A percentile compares a stretch with the other conserved stretches of the same genome.
Conservation (phyloP, 1,140 invertebrate species). For the Polypedilum pembai region DNA sequence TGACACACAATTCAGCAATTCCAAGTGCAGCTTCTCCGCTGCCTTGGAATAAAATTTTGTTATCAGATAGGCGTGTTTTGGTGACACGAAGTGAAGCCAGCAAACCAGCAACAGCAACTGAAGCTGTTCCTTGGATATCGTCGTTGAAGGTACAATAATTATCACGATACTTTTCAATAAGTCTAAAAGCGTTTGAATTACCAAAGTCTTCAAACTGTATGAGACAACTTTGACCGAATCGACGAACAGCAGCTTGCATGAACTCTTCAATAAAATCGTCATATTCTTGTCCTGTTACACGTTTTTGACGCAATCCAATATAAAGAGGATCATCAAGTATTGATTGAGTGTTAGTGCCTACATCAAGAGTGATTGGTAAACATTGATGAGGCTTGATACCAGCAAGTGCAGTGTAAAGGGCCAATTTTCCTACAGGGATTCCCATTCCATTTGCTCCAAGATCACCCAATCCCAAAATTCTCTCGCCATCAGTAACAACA, state of each 20-base stretch:
- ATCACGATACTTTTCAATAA: conserved; percentile 77
- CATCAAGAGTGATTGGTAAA: conserved; percentile 82
- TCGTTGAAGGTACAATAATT: conserved; percentile 92
- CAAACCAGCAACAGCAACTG: conserved; percentile 85
- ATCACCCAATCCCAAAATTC: conserved; percentile 88
- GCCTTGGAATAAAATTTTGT: conserved; percentile 85
- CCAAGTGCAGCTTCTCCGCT: conserved; percentile 84
- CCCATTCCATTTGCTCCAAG: conserved; percentile 92
- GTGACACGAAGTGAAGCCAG: conserved; percentile 75
- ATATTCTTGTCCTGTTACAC: conserved; percentile 74
- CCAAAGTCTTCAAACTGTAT: conserved; percentile 95
- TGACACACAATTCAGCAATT: conserved; percentile 77
- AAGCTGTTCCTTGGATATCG: conserved; percentile 88
- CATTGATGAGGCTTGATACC: conserved; percentile 86
- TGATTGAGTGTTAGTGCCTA: conserved; percentile 83
- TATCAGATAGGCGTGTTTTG: conserved; percentile 64
- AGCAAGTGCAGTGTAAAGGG: conserved; percentile 84
- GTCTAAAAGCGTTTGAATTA: conserved; percentile 80
- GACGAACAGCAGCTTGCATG: conserved; percentile 80
- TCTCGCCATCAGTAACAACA: conserved; percentile 89
- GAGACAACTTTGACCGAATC: conserved; percentile 73
- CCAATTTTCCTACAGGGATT: conserved; percentile 84
- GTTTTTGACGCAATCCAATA: conserved; percentile 77
- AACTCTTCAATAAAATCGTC: conserved; percentile 96
- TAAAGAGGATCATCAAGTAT: conserved; percentile 85